Conservation (phyloP, 2,888 invertebrate species). For the Griposia aprilina region DNA sequence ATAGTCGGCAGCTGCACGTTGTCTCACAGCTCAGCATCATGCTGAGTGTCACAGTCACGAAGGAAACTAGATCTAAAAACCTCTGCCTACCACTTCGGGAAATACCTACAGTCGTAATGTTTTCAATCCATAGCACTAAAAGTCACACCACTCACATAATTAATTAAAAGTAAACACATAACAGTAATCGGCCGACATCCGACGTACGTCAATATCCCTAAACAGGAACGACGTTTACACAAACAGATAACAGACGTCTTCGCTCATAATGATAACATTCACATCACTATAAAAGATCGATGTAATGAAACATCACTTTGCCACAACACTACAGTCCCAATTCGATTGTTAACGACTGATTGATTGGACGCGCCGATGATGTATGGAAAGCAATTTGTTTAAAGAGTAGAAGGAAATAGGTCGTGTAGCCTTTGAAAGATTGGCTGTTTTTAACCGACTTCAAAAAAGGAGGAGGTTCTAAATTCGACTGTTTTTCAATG, state of each 20-base stretch:
- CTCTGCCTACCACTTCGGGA: background rate
- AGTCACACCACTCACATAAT: slow-evolving; percentile 33
- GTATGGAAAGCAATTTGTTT: slow-evolving; percentile 47
- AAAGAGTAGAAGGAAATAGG: slow-evolving; percentile 16
- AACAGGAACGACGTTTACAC: slow-evolving; percentile 36
- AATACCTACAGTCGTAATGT: background rate
- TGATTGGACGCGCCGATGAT: slow-evolving; percentile 43
- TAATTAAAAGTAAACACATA: slow-evolving; percentile 45
- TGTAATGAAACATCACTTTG: slow-evolving; percentile 33
- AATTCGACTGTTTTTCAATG: no score
- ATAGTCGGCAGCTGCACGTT: no score
- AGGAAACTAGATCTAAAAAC: background rate
- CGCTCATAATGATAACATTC: slow-evolving; percentile 43
- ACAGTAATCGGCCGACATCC: slow-evolving; percentile 28
- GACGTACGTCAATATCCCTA: slow-evolving; percentile 39
- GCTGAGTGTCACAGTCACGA: background rate
- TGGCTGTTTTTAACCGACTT: background rate
- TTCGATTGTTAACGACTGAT: slow-evolving; percentile 51
- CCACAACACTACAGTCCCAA: slow-evolving; percentile 32
- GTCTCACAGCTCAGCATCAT: no score
- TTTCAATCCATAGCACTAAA: slow-evolving; percentile 14
- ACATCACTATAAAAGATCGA: slow-evolving; percentile 38
- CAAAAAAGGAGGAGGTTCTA: no score
- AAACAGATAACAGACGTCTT: slow-evolving; percentile 26
- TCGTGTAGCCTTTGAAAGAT: slow-evolving; percentile 5